Base-by-base conservation (phyloP, 2,888 invertebrate species). In the Epirrhoe tristata region DNA sequence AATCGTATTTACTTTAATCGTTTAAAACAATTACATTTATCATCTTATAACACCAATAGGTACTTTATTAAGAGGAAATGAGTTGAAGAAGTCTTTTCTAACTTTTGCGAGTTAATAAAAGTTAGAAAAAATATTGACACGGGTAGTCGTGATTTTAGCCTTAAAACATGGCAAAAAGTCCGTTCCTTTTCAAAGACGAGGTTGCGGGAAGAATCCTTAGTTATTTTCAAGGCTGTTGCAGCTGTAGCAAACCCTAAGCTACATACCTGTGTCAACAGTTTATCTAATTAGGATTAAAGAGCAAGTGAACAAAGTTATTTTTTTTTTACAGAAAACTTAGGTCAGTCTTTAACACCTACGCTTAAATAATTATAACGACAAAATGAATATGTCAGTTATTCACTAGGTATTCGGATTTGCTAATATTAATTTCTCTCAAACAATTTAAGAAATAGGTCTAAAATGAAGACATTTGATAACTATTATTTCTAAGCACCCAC, bases 341-440 rank as follows among this genome's bases (percentile, higher is more conserved):
- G 75, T 83, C 83, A 83, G 83, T 83, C 83, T 83, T 83, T 81
- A 80, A 78, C 77, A 82, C 78, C 78, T 74, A 78, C 73, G 51
- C 76, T 77, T 78, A 73, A 60, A 62, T 39, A 67, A 58, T 69
- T 71, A 69, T 53, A 75, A 78, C 76, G 75, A 77, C 77, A 74
- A 65, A 69, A 58, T 55, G 12, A 63, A 60, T 62, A 58, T 57
- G 46, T 67, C 36, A 24, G 59, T 67, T 66, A 63, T 56, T 68
- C 34, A 64, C 48, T 69, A n/a, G n/a, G n/a, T n/a, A 66, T 60
- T 67, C 62, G 54, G 64, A 66, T 70, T 67, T 65, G 53, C 57
- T 66, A 66, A 67, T 56, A 58, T 43, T 63, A 67, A 16, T 59
- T 63, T 61, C 53, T 66, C 58, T 66, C 63, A 67, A 70, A 67